phyloP scores from a whole-genome alignment of 1,140 invertebrate genomes.

The Ceratoteleas bidentatus region DNA sequence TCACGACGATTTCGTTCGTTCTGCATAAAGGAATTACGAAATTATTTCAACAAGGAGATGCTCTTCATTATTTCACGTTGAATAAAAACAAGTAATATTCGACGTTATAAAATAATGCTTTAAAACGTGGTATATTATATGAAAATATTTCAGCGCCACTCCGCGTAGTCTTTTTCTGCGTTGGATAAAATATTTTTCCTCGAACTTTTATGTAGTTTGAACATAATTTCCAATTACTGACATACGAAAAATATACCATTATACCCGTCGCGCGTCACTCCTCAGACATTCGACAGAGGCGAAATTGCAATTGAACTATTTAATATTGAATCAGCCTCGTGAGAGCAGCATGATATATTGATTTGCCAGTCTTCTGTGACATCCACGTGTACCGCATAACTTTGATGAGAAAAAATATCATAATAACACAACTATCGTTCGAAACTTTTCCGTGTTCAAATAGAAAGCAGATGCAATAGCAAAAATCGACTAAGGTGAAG shows the following conservation, averaged over 20 bases:
- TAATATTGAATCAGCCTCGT: slow-evolving; percentile 45
- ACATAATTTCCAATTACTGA: slow-evolving; percentile 38
- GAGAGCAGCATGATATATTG: slow-evolving; percentile 40
- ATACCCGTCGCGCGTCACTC: background rate
- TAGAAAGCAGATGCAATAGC: slow-evolving; percentile 38
- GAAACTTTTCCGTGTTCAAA: slow-evolving; percentile 46
- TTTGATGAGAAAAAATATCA: slow-evolving; percentile 31
- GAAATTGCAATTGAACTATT: slow-evolving; percentile 45
- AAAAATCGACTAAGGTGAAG: slow-evolving; percentile 45
- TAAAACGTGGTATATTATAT: no score
- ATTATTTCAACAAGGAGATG: no score
- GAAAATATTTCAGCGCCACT: no score
- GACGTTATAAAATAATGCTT: no score
- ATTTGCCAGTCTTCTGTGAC: slow-evolving; percentile 44
- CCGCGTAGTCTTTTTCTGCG: background rate
- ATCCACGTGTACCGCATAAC: slow-evolving; percentile 32
- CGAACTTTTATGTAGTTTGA: slow-evolving; percentile 13
- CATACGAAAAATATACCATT: slow-evolving; percentile 33
- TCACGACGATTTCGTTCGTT: no score
- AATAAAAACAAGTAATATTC: no score
- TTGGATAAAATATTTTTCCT: slow-evolving; percentile 6
- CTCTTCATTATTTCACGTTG: no score
- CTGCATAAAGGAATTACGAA: no score
- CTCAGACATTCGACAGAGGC: slow-evolving; percentile 21
- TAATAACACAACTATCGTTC: slow-evolving; percentile 61